Percentiles rank a stretch among this genome's conserved stretches.
Evolutionary conservation across 1,140 invertebrate species (phyloP).

Genomic region (Globodera rostochiensis): DNA sequence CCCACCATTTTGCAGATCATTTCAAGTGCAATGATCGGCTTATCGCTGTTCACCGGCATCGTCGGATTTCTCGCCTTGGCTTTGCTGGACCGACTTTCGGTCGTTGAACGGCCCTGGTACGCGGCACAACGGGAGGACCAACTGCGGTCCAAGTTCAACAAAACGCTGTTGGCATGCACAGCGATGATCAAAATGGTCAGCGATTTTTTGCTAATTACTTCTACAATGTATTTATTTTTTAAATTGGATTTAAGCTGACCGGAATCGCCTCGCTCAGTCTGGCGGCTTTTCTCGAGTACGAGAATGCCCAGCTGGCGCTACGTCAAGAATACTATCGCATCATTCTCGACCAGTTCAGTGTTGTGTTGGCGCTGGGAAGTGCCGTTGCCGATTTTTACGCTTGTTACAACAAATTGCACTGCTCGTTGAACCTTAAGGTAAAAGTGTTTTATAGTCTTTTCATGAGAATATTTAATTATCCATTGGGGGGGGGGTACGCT

Average conservation of each 20-base stretch:
- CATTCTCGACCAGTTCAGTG: constrained; percentile 59
- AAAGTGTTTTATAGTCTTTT: not conserved
- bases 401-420: constrained; percentile 42
- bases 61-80: constrained; percentile 48
- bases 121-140: constrained; percentile 35
- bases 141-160: constrained; percentile 23
- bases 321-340: constrained; percentile 63
- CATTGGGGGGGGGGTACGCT: too few relatives aligned
- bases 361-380: constrained; percentile 54
- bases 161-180: constrained; percentile 11
- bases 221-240: not conserved
- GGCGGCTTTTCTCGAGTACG: constrained; percentile 53
- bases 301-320: constrained; percentile 54
- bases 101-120: constrained; percentile 39
- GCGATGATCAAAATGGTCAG: constrained; percentile 31
- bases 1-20: constrained; percentile 41
- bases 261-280: constrained; percentile 16
- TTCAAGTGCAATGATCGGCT: constrained; percentile 54
- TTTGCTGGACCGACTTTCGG: constrained; percentile 53
- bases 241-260: not conserved
- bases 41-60: constrained; percentile 49
- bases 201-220: constrained; percentile 21
- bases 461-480: not conserved
- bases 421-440: constrained; percentile 59
- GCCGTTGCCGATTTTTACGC: constrained; percentile 58